Base-by-base conservation (phyloP, 2,113 vertebrate genomes). In the Passer montanus region DNA sequence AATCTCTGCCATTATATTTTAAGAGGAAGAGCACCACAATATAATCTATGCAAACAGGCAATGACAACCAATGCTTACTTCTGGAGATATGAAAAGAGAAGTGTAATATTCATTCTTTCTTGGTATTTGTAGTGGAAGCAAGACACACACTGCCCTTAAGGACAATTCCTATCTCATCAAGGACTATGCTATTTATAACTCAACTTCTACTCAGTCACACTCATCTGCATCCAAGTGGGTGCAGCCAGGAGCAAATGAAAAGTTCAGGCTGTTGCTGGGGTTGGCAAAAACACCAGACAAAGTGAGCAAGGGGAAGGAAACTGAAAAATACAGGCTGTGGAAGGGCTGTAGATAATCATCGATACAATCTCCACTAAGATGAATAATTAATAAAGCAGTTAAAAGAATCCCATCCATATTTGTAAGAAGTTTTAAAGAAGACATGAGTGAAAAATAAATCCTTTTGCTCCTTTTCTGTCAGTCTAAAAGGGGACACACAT, bases 161-260 rank as follows among this genome's bases (percentile, higher is more conserved):
- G 70, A 72, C 28, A 83, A 90, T 27, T 91, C 21, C 68, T 84
- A 26, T 47, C 90, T 73, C 75, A 62, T 9, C 35, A 84, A 80
- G 85, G 72, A 66, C 88, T 89, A 9, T 24, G 43, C 68, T 95
- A 93, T 97, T 93, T 93, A 74, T 90, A 97, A 63, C 79, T 23
- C 23, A 69, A 24, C 49, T 95, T 88, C 49, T 66, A 62, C 80
- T 83, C 41, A 10, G 69, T 55, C 0, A 0, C 39, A n/a, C 16
- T 56, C 85, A 69, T 69, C 75, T 67, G 79, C 0, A 0, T 88
- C 72, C 52, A 80, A 86, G 90, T 6, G 28, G 43, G 37, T 27
- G 33, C 79, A 85, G 85, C 63, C 88, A 92, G 67, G 41, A 82
- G 49, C 1, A 0, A 28, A 41, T 7, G 28, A 82, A 46, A 84